Evolutionary conservation across 1,140 invertebrate genomes (phyloP).

Genomic region (Choristoneura fumiferana): DNA sequence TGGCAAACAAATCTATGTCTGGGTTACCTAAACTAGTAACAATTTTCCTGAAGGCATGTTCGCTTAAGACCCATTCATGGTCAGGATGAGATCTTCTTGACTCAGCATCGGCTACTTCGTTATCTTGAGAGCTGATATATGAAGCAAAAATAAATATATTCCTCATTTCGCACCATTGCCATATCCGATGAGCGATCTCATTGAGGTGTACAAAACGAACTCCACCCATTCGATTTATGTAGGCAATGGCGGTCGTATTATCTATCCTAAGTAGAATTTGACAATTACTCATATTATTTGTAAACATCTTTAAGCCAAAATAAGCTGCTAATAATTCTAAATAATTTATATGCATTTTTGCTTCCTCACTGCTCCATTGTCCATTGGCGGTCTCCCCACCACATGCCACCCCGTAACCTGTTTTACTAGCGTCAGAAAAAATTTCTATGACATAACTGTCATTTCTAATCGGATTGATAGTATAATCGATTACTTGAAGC

Average conservation of each 20-base stretch:
- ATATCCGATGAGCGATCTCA: neutral
- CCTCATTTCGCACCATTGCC: slow-evolving; percentile 21
- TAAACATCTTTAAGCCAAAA: slow-evolving; percentile 19
- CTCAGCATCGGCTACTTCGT: slow-evolving; percentile 3
- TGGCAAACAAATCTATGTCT: slow-evolving; percentile 20
- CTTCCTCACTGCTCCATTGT: neutral
- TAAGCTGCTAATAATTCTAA: slow-evolving; percentile 18
- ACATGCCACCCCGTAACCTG: slow-evolving; percentile 19
- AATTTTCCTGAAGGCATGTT: neutral
- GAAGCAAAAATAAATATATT: slow-evolving; percentile 11
- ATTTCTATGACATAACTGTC: slow-evolving; percentile 11
- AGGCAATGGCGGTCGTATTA: slow-evolving; percentile 19
- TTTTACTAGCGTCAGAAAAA: slow-evolving; percentile 19
- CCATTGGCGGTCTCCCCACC: slow-evolving; percentile 4
- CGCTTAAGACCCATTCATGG: slow-evolving; percentile 16
- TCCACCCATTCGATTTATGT: slow-evolving; percentile 19
- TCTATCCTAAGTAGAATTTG: slow-evolving; percentile 30
- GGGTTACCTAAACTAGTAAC: neutral
- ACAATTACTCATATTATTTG: slow-evolving; percentile 18
- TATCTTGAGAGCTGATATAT: slow-evolving; percentile 18
- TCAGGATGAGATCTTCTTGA: slow-evolving; percentile 17
- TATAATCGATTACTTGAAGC: neutral
- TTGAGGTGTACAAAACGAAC: slow-evolving; percentile 19
- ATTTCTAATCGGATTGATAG: neutral
- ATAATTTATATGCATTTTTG: slow-evolving; percentile 22